These are phyloP conservation scores for Lithophane ornitopus DNA, from an alignment of 2,888 invertebrate species.

Conservation along the genomic window DNA sequence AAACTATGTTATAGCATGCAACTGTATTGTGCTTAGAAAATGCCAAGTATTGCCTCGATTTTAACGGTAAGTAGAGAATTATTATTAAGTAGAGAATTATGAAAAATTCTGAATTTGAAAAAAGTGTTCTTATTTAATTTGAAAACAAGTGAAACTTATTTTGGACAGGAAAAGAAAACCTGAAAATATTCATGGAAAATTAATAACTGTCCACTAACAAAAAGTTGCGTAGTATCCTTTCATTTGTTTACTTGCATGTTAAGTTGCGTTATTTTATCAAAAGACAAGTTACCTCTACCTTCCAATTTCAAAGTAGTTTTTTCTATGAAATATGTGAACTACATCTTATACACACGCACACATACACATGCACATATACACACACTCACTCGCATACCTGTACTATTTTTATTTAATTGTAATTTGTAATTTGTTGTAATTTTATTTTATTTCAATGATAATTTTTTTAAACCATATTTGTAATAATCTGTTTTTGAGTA, in stretches of 20 bases:
- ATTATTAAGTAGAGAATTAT: neutral
- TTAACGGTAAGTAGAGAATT: neutral
- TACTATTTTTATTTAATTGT: no score
- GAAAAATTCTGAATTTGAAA: neutral
- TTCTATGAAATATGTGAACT: neutral
- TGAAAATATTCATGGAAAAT: neutral
- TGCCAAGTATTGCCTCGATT: neutral
- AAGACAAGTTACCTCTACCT: neutral
- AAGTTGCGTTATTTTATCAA: neutral
- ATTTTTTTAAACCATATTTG: no score
- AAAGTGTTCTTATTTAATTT: neutral
- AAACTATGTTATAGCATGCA: neutral
- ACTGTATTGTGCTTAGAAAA: neutral
- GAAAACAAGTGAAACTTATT: conserved; percentile 9
- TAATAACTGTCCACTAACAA: neutral
- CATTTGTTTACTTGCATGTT: no score
- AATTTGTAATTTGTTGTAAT: no score
- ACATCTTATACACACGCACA: no score
- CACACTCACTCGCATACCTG: no score
- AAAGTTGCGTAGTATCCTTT: neutral
- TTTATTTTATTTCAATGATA: no score
- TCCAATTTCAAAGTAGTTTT: neutral
- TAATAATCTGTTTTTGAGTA: no score
- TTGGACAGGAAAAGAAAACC: no score
- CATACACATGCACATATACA: no score